Evolutionary conservation across 2,797 vertebrate genomes (phyloP).

Genomic region (Muscicapa striata): DNA sequence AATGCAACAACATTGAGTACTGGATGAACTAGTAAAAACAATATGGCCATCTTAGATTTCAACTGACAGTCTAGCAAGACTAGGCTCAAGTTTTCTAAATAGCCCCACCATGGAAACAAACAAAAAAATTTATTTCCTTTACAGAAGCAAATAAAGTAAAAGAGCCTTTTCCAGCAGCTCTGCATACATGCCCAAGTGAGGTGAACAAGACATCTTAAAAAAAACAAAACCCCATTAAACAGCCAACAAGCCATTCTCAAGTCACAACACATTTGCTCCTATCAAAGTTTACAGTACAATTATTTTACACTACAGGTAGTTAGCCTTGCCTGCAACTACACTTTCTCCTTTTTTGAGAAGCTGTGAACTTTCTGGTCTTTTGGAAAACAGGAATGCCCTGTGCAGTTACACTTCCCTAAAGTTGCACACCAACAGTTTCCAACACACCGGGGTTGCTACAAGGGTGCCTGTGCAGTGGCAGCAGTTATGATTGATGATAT

Average conservation of each 20-base stretch:
- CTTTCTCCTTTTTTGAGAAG: conserved; percentile 32
- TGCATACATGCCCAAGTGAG: background rate
- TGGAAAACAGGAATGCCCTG: conserved; percentile 12
- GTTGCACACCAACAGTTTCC: conserved; percentile 49
- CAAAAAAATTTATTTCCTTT: background rate
- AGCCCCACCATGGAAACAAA: background rate
- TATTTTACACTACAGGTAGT: background rate
- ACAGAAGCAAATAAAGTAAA: background rate
- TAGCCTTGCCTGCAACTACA: background rate
- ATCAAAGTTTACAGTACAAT: background rate
- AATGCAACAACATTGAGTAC: background rate
- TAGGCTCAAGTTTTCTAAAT: background rate
- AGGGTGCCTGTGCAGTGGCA: conserved; percentile 46
- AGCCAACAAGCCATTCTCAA: background rate
- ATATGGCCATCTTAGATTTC: background rate
- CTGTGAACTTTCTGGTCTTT: conserved; percentile 32
- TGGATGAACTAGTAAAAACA: background rate
- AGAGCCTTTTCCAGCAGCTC: background rate
- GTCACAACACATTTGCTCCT: background rate
- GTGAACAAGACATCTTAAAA: background rate
- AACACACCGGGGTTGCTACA: background rate
- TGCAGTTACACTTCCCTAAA: conserved; percentile 63
- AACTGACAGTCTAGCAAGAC: background rate
- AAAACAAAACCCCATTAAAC: background rate
- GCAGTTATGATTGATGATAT: conserved; percentile 62